These are phyloP conservation scores for Chaetodon trifasciatus DNA, from an alignment of 2,797 vertebrate genomes.

Conservation along the genomic window DNA sequence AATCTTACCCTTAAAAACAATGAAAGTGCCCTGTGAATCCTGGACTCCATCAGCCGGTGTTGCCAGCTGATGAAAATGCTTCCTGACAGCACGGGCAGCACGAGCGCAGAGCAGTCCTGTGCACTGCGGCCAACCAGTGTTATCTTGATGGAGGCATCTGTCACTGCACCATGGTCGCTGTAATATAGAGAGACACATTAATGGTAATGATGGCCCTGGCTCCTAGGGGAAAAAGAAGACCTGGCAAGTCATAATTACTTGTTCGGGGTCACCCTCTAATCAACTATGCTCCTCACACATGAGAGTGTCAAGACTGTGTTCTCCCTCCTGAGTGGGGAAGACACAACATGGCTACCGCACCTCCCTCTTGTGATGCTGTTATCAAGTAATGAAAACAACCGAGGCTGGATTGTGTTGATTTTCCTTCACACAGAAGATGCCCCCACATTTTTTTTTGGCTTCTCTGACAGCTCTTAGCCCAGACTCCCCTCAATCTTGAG, in stretches of 20 bases:
- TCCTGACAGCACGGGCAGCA: conserved; percentile 12
- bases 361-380: conserved; percentile 54
- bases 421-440: conserved; percentile 57
- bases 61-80: conserved; percentile 32
- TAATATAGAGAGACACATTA: conserved; percentile 74
- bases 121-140: conserved; percentile 38
- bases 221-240: conserved; percentile 53
- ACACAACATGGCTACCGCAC: conserved; percentile 42
- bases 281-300: conserved; percentile 67
- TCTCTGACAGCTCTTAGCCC: conserved; percentile 58
- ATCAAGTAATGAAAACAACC: conserved; percentile 72
- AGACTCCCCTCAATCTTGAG: conserved; percentile 64
- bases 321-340: conserved; percentile 58
- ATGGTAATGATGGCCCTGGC: conserved; percentile 73
- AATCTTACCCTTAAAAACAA: background rate
- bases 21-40: conserved; percentile 2
- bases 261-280: conserved; percentile 76
- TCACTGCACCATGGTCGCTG: conserved; percentile 54
- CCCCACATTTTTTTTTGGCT: conserved; percentile 35
- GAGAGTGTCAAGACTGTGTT: conserved; percentile 68
- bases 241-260: conserved; percentile 76
- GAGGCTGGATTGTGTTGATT: conserved; percentile 59
- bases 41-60: conserved; percentile 17
- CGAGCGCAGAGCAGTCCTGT: conserved; percentile 28
- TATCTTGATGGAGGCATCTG: conserved; percentile 69